Evolutionary conservation across 2,113 vertebrate species (phyloP), one percentile per base, ranked within the genome.

Genomic region (Nesogale talazaci): DNA sequence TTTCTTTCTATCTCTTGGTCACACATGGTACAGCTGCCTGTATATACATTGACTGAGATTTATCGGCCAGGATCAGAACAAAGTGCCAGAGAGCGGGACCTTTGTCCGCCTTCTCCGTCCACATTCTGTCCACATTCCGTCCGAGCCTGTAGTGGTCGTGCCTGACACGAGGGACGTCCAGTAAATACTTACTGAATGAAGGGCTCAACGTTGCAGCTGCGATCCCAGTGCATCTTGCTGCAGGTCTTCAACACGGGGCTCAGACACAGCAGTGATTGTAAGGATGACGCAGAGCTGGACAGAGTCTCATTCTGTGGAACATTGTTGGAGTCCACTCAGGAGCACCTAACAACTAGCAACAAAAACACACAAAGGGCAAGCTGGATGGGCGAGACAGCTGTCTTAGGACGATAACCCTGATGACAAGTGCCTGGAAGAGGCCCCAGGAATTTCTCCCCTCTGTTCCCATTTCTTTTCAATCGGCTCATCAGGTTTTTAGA

Each of bases 61-160:
- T 20, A 6, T 63, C 65, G 14, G 14, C 69, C 23, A 61, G 59
- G 20, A 56, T 79, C 57, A 38, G 79, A 70, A 12, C 56, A 36
- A 42, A 38, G 12, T 6, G 3, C 77, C 25, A 0, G 7, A 31
- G 12, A 38, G 38, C 27, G 22, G 61, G n/a, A 42, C 67, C 76
- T 81, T 31, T 36, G 7, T 81, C 85, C 27, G 0, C 14, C 1
- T 27, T 72, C 42, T 88, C 85, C 3, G 36, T 31, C 31, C 17
- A 2, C 36, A 17, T 0, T 75, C 40, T 9, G 27, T 69, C 77
- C 27, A 2, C 36, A 17, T 0, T 75, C 40, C 6, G 27, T 69
- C 77, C 27, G 0, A 17, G 15, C 38, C 63, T 74, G 1, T 29
- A 6, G n/a, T 52, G 46, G 46, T 9, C 42, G 22, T 34, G 56